Evolutionary conservation across 2,888 invertebrate species (phyloP).

Genomic region (Aphrophora alni): DNA sequence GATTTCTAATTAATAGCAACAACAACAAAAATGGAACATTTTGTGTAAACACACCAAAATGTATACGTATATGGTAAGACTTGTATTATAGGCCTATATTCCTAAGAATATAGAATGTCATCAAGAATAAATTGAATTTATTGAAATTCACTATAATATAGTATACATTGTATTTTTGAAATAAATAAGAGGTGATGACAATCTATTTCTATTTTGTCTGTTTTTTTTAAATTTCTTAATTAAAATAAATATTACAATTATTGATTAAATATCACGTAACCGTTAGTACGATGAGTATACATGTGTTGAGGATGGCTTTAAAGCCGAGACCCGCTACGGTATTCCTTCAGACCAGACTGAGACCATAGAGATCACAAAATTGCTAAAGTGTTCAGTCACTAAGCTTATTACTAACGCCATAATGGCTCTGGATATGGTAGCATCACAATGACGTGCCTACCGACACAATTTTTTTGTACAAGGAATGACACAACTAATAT

Average conservation of each 20-base stretch:
- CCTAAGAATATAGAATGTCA: slow-evolving; percentile 15
- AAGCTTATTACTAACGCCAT: not conserved
- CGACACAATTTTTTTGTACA: slow-evolving; percentile 39
- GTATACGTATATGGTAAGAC: slow-evolving; percentile 48
- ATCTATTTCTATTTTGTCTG: slow-evolving; percentile 5
- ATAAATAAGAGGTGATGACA: not conserved
- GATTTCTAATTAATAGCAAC: slow-evolving; percentile 44
- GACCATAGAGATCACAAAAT: slow-evolving; percentile 31
- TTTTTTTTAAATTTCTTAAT: slow-evolving; percentile 13
- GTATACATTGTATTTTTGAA: not conserved
- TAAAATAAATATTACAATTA: slow-evolving; percentile 40
- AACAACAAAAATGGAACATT: slow-evolving; percentile 27
- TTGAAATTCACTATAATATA: not conserved
- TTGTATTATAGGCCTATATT: slow-evolving; percentile 29
- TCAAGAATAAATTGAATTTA: slow-evolving; percentile 1
- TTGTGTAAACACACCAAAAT: slow-evolving; percentile 46
- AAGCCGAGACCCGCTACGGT: slow-evolving; percentile 27
- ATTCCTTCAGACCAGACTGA: slow-evolving; percentile 29
- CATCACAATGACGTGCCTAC: slow-evolving; percentile 16
- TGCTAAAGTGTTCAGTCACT: not conserved
- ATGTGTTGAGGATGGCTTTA: slow-evolving; percentile 24
- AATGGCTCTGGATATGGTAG: slow-evolving; percentile 28
- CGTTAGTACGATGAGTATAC: slow-evolving; percentile 40
- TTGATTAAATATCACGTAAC: slow-evolving; percentile 40
- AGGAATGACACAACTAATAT: slow-evolving; percentile 49